phyloP scores from a whole-genome alignment of 2,888 invertebrate genomes.

The Lochmaea capreae region DNA sequence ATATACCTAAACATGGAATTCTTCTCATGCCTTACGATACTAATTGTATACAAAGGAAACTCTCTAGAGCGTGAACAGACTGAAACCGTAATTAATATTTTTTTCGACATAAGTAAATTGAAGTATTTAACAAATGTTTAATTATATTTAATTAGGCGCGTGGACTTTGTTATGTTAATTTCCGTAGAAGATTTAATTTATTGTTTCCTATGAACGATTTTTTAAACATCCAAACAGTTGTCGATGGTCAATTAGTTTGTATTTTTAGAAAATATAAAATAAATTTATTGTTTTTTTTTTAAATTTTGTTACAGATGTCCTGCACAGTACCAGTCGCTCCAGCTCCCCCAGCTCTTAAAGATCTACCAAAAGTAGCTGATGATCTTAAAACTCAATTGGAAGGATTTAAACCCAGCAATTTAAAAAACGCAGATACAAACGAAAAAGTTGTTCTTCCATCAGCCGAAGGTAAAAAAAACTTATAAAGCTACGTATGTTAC shows the following conservation, averaged over 20 bases:
- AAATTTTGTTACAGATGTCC: conserved; percentile 60
- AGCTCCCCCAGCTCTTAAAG: conserved; percentile 84
- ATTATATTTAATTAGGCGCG: not conserved
- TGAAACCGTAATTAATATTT: not conserved
- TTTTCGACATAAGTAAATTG: not conserved
- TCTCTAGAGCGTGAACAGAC: not conserved
- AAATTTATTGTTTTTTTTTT: not conserved
- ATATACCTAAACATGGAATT: too few species aligned
- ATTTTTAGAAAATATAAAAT: too few species aligned
- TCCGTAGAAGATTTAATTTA: not conserved
- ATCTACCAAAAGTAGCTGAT: conserved; percentile 89
- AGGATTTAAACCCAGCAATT: conserved; percentile 87
- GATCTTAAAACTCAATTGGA: conserved; percentile 92
- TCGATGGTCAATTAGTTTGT: too few species aligned
- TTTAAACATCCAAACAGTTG: not conserved
- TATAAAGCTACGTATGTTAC: not conserved
- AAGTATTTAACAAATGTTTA: not conserved
- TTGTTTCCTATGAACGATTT: not conserved
- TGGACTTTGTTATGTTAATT: not conserved
- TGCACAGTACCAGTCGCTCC: conserved; percentile 69
- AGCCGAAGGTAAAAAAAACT: conserved; percentile 80
- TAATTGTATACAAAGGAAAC: not conserved
- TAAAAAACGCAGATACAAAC: conserved; percentile 89
- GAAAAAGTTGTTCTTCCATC: conserved; percentile 94
- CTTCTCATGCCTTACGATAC: not conserved